Evolutionary conservation across 2,797 vertebrate genomes (phyloP), one percentile per base, ranked within the genome.

Genomic region (Chiroxiphia lanceolata): DNA sequence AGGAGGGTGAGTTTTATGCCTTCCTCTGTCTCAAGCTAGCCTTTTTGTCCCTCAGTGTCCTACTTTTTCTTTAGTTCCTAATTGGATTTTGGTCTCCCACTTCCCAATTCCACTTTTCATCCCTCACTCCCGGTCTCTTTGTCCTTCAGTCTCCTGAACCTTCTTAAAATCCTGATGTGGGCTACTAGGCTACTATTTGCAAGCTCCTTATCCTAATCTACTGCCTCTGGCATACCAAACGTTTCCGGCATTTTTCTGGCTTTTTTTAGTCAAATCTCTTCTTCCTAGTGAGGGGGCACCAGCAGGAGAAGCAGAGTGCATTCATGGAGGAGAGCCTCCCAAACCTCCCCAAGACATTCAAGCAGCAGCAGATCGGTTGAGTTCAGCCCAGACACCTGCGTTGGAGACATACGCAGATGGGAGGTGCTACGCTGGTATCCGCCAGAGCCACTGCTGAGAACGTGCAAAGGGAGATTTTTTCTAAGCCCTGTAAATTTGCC

Each of bases 51-150:
- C 22, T 75, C 29, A n/a, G 1, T 21, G 15, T 72, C 17, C 34
- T 78, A 13, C 13, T 23, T 94, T 70, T 84, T 61, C 50, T 70
- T 70, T 51, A 72, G 25, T 12, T 87, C 13, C 50, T 57, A 5
- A 4, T 3, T 76, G 26, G 8, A 87, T 77, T 80, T 87, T 53
- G 9, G 10, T 59, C 51, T 72, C 17, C 38, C 68, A 11, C 7
- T 5, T 78, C 26, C 9, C 27, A 64, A 4, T 64, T 71, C 22
- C 8, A 19, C 33, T 64, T 81, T 71, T 64, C 22, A 72, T 54
- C 26, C 7, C n/a, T 69, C 1, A 0, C 5, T 29, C 31, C 17
- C 57, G 38, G 5, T 26, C 12, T 68, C 0, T 21, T 70, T 59
- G 8, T n/a, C 81, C 22, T 81, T 34, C 33, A 50, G 25, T 53